phyloP scores from a whole-genome alignment of 2,113 vertebrate genomes.

The Corapipo altera region DNA sequence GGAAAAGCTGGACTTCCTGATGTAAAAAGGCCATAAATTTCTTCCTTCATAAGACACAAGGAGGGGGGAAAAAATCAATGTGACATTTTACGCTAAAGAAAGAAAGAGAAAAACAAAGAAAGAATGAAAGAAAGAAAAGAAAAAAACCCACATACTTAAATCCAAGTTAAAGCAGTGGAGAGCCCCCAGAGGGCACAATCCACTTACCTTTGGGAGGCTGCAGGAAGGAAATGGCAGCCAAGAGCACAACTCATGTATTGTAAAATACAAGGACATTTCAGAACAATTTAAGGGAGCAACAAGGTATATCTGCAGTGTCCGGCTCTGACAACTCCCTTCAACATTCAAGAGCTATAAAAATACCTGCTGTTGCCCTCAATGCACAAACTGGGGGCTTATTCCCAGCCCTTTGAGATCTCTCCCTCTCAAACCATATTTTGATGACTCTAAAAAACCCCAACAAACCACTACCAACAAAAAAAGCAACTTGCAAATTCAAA shows the following conservation, averaged over 20 bases:
- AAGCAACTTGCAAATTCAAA: neutral
- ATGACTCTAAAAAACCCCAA: neutral
- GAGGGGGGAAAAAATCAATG: conserved; percentile 19
- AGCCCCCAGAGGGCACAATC: conserved; percentile 71
- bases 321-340: neutral
- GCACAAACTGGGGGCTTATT: neutral
- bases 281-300: conserved; percentile 17
- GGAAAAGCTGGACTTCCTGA: conserved; percentile 81
- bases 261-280: conserved; percentile 49
- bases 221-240: conserved; percentile 51
- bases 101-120: neutral
- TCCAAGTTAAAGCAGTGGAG: conserved; percentile 39
- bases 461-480: neutral
- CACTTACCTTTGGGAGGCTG: conserved; percentile 55
- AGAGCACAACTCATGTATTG: conserved; percentile 30
- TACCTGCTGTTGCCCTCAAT: neutral
- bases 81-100: conserved; percentile 60
- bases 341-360: neutral
- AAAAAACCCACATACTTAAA: neutral
- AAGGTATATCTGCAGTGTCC: neutral
- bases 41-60: conserved; percentile 55
- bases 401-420: neutral
- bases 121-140: neutral
- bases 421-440: neutral
- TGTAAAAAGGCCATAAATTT: conserved; percentile 77